phyloP scores from a whole-genome alignment of 2,888 invertebrate species.

The Aethes cnicana region DNA sequence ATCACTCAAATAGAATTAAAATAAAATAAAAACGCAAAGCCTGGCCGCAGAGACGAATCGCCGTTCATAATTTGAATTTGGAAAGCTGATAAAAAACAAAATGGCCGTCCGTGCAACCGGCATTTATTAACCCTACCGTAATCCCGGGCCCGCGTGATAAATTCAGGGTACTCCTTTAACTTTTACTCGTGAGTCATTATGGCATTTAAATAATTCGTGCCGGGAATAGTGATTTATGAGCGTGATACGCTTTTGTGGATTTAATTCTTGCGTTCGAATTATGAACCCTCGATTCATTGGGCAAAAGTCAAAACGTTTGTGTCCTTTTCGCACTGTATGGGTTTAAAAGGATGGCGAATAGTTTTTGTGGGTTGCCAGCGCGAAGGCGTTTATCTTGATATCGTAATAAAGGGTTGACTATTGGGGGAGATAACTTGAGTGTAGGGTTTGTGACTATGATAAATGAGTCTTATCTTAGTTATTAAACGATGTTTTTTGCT shows the following conservation, averaged over 20 bases:
- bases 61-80: slow-evolving; percentile 70
- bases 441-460: slow-evolving; percentile 15
- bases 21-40: slow-evolving; percentile 39
- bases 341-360: slow-evolving; percentile 8
- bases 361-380: slow-evolving; percentile 17
- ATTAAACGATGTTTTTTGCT: slow-evolving; percentile 20
- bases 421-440: slow-evolving; percentile 18
- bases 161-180: slow-evolving; percentile 63
- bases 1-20: slow-evolving; percentile 47
- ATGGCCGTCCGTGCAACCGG: slow-evolving; percentile 57
- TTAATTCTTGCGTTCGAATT: slow-evolving; percentile 32
- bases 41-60: slow-evolving; percentile 55
- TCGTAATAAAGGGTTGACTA: slow-evolving; percentile 22
- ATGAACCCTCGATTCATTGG: slow-evolving; percentile 25
- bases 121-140: slow-evolving; percentile 75
- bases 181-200: slow-evolving; percentile 78
- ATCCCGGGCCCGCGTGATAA: slow-evolving; percentile 71
- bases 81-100: slow-evolving; percentile 70
- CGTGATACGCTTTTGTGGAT: slow-evolving; percentile 46
- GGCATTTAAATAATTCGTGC: slow-evolving; percentile 81
- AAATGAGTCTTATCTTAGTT: slow-evolving; percentile 30
- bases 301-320: neutral
- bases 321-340: slow-evolving; percentile 7
- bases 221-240: slow-evolving; percentile 67
- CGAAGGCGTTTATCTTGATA: slow-evolving; percentile 26